Base-by-base conservation (phyloP, 1,140 invertebrate species). In the Brachionus koreanus region DNA sequence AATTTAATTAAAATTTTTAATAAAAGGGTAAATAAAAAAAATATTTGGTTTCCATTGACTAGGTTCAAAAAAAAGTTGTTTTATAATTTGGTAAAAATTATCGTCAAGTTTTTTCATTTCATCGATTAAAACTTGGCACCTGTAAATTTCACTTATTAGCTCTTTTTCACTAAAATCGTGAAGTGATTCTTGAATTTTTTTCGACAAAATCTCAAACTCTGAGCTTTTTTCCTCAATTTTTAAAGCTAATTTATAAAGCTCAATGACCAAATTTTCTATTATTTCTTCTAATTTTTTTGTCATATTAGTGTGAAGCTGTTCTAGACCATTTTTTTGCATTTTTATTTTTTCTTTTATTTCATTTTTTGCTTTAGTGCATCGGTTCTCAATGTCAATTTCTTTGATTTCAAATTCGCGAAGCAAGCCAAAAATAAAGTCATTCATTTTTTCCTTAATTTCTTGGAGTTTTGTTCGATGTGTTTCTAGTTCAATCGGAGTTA, bases 21-120 rank as follows among this genome's bases (percentile, higher is more conserved):
- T n/a, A 16, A 5, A 42, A 16, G 35, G n/a, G 23, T 12, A 72
- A 39, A 72, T n/a, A 72, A 74, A 74, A 5, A 10, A 3, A 10
- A 49, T 16, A 74, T 74, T 25, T 29, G 69, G 69, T 25, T 49
- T 35, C 69, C 42, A 74, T 25, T 46, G n/a, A 46, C 69, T 74
- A 1, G 69, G 42, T 33, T 74, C 69, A 74, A 74, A 74, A 19
- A 23, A 74, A 46, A 74, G 23, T 29, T 33, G 25, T 2, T 43
- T 74, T 33, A 74, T 23, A 25, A 74, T 74, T 74, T 33, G 19
- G 10, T 46, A 0, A 74, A 74, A 74, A 49, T 25, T 74, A 4
- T 74, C 69, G 5, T 74, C 69, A 19, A 74, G 33, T 0, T 7
- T 19, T 13, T 33, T 16, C 39, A 74, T 43, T 25, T 74, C 42